A percentile compares a stretch with the other conserved stretches of the same genome.
phyloP scores from a whole-genome alignment of 1,140 invertebrate species.

The Mactra quadrangularis region DNA sequence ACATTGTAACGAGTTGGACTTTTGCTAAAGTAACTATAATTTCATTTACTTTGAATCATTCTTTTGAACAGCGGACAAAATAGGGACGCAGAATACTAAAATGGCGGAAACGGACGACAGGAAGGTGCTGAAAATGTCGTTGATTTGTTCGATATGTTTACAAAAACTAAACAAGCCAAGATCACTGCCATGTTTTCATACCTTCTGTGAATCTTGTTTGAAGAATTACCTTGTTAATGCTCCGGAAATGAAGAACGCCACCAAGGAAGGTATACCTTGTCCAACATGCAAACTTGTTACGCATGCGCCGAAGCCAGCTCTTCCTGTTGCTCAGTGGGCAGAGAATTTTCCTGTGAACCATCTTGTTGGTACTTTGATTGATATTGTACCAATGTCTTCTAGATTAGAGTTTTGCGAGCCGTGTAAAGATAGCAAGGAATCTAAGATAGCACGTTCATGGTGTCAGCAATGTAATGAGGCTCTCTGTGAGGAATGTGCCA shows the following conservation, averaged over 20 bases:
- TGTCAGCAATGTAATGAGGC: slow-evolving; percentile 56
- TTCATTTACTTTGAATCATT: no score
- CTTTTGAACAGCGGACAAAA: no score
- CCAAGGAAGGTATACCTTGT: slow-evolving; percentile 55
- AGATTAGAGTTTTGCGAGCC: slow-evolving; percentile 59
- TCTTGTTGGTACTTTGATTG: slow-evolving; percentile 56
- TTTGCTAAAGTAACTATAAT: no score
- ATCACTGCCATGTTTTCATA: slow-evolving; percentile 61
- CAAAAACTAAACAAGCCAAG: slow-evolving; percentile 50
- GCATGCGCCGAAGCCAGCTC: slow-evolving; percentile 44
- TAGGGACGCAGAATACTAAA: no score
- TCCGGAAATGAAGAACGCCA: slow-evolving; percentile 37
- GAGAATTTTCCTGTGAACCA: slow-evolving; percentile 56
- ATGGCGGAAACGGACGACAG: slow-evolving; percentile 55
- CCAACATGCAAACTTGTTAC: slow-evolving; percentile 47
- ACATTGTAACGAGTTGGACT: no score
- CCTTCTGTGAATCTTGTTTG: slow-evolving; percentile 56
- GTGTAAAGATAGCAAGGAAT: slow-evolving; percentile 55
- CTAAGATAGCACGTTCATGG: slow-evolving; percentile 47
- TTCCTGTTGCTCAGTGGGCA: slow-evolving; percentile 53
- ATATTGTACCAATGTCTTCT: slow-evolving; percentile 42
- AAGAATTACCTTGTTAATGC: slow-evolving; percentile 56
- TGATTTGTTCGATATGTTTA: slow-evolving; percentile 60
- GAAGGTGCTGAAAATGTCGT: slow-evolving; percentile 61
- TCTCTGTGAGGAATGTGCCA: slow-evolving; percentile 54